These are phyloP conservation scores for Squalus acanthias DNA, from an alignment of 2,797 vertebrate species.

Conservation along the genomic window DNA sequence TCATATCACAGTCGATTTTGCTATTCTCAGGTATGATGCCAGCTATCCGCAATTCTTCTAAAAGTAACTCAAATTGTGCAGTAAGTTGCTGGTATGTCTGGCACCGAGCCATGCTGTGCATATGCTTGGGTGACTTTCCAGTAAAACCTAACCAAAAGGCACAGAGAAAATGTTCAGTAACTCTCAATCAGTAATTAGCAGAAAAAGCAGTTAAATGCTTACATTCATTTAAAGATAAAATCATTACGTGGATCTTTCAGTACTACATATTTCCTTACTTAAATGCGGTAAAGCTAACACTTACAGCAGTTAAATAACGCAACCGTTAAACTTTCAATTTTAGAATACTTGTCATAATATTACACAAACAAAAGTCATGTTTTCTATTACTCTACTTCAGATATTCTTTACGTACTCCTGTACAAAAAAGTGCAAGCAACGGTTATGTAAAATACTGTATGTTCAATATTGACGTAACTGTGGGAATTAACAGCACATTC, in stretches of 20 bases:
- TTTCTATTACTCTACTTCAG: background rate
- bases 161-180: background rate
- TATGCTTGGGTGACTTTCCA: constrained; percentile 43
- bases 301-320: background rate
- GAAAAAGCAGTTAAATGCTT: background rate
- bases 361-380: background rate
- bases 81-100: constrained; percentile 43
- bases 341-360: background rate
- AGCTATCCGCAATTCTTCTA: constrained; percentile 42
- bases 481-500: background rate
- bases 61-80: constrained; percentile 42
- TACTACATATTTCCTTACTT: background rate
- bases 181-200: background rate
- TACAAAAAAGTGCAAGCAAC: background rate
- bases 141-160: constrained; percentile 43
- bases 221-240: background rate
- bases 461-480: background rate
- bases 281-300: background rate
- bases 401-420: background rate
- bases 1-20: constrained; percentile 38
- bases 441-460: background rate
- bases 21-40: constrained; percentile 40
- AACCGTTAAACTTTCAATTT: background rate
- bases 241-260: background rate
- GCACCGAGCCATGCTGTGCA: constrained; percentile 41